Percentiles rank a stretch among this genome's conserved stretches.
These are phyloP conservation scores for Pogonus chalceus DNA, from an alignment of 1,140 invertebrate species.

Conservation along the genomic window DNA sequence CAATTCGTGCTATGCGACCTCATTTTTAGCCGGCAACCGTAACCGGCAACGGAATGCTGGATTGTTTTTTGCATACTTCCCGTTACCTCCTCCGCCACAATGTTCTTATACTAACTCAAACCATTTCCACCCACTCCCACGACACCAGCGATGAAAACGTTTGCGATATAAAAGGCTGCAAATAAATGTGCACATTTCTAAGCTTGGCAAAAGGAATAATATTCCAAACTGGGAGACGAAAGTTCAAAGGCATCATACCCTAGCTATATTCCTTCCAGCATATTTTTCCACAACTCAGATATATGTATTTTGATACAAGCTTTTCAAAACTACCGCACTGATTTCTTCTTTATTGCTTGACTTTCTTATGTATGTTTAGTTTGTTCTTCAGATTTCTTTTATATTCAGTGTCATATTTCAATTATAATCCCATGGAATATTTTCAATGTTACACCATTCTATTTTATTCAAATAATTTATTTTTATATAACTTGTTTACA, in stretches of 20 bases:
- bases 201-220: background rate
- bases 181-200: conserved; percentile 1
- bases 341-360: too few species aligned
- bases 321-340: too few species aligned
- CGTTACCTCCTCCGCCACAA: background rate
- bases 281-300: too few species aligned
- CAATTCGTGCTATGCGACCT: background rate
- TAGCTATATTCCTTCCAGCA: too few species aligned
- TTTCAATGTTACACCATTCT: too few species aligned
- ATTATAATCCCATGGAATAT: too few species aligned
- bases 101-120: background rate
- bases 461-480: too few species aligned
- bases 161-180: conserved; percentile 4
- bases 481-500: too few species aligned
- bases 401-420: too few species aligned
- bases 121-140: background rate
- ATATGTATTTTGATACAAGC: too few species aligned
- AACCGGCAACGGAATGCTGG: background rate
- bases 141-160: background rate
- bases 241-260: background rate
- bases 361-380: too few species aligned
- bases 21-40: background rate
- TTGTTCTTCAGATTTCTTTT: too few species aligned
- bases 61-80: conserved; percentile 2
- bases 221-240: background rate